phyloP scores from a whole-genome alignment of 2,888 invertebrate species.

The Druceiella hillmani region DNA sequence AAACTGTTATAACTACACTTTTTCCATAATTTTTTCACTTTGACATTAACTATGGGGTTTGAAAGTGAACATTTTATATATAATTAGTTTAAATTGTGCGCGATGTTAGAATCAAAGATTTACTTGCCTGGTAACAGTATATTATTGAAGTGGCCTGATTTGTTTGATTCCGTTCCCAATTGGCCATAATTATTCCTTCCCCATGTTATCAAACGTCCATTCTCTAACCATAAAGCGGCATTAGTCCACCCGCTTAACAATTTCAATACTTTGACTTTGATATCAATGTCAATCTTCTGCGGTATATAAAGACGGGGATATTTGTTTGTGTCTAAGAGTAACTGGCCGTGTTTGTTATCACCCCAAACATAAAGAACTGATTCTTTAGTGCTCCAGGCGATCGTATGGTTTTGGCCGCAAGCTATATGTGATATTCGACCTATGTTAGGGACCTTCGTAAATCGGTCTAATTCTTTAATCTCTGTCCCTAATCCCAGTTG shows the following conservation, averaged over 20 bases:
- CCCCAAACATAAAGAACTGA: conserved; percentile 72
- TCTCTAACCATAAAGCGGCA: conserved; percentile 56
- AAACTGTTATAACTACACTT: no score
- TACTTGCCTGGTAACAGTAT: conserved; percentile 41
- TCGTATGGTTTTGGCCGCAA: conserved; percentile 78
- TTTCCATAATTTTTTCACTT: no score
- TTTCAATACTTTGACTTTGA: conserved; percentile 50
- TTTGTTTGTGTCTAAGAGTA: conserved; percentile 53
- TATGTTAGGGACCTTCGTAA: conserved; percentile 51
- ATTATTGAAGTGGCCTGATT: conserved; percentile 33
- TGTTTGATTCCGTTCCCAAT: conserved; percentile 48
- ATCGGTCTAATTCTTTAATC: conserved; percentile 35
- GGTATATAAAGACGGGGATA: conserved; percentile 48
- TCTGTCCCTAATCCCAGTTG: conserved; percentile 57
- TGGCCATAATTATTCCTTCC: conserved; percentile 80
- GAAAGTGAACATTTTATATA: no score
- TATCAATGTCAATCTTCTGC: conserved; percentile 50
- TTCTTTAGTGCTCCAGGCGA: conserved; percentile 49
- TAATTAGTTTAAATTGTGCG: no score
- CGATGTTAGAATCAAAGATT: no score
- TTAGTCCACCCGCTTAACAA: conserved; percentile 78
- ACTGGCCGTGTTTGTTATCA: conserved; percentile 78
- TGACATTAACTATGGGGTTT: no score
- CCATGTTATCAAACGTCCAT: conserved; percentile 65
- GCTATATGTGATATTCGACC: conserved; percentile 56